Percentiles rank a stretch among this genome's conserved stretches.
phyloP scores from a whole-genome alignment of 2,888 invertebrate genomes.

The Drosophila anomelani region DNA sequence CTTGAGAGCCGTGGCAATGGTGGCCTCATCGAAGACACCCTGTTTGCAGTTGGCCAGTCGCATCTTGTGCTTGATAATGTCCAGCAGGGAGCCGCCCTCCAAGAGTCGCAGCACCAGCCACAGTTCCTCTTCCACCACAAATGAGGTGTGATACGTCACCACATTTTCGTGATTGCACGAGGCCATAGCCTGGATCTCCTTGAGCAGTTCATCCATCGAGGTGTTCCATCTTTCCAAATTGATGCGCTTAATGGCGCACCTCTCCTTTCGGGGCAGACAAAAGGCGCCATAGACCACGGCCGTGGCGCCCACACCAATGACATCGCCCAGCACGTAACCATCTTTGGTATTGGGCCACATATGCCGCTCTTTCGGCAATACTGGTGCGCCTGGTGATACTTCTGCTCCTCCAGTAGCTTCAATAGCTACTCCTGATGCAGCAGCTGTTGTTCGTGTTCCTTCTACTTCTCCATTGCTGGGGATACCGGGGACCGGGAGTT shows the following conservation, averaged over 20 bases:
- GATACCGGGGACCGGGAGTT: constrained; percentile 32
- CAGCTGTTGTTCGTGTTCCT: background rate
- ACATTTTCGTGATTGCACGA: constrained; percentile 99
- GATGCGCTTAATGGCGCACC: constrained; percentile 99
- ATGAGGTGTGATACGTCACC: constrained; percentile 99
- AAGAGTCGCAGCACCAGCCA: constrained; percentile 98
- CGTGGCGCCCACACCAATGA: constrained; percentile 98
- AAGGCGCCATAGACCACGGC: constrained; percentile 97
- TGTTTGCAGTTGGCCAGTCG: constrained; percentile 94
- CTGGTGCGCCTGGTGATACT: background rate
- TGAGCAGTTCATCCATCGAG: constrained; percentile 98
- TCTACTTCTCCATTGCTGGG: constrained; percentile 69
- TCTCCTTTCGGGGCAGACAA: constrained; percentile 95
- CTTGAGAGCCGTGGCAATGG: constrained; percentile 98
- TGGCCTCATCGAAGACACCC: constrained; percentile 98
- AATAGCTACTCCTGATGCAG: background rate
- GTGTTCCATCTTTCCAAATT: constrained; percentile 99
- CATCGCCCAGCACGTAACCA: constrained; percentile 96
- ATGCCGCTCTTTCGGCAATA: constrained; percentile 84
- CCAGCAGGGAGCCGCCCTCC: constrained; percentile 95
- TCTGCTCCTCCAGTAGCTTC: background rate
- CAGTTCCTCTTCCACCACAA: constrained; percentile 98
- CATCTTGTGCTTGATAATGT: constrained; percentile 98
- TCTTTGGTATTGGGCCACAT: constrained; percentile 96
- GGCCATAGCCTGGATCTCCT: constrained; percentile 97